Percentiles rank a stretch among this genome's conserved stretches.
phyloP scores from a whole-genome alignment of 2,113 vertebrate genomes.

The Trochalopteron elliotii region DNA sequence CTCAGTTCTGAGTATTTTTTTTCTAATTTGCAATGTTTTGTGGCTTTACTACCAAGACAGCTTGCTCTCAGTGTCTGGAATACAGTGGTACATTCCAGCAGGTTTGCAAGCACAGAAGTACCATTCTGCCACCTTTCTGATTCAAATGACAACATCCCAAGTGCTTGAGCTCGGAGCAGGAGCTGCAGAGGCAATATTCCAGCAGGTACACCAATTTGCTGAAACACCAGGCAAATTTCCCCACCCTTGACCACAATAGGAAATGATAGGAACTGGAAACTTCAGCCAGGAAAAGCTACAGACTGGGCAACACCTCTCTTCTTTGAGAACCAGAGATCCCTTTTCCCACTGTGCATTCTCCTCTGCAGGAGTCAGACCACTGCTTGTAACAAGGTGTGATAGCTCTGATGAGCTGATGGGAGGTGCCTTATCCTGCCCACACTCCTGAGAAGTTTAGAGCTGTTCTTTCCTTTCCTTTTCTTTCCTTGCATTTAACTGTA shows the following conservation, averaged over 20 bases:
- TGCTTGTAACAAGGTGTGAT: background rate
- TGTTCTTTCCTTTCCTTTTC: background rate
- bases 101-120: background rate
- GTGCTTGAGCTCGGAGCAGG: background rate
- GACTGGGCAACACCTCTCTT: background rate
- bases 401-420: background rate
- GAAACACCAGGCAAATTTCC: background rate
- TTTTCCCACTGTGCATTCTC: background rate
- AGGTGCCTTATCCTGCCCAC: background rate
- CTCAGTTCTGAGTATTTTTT: background rate
- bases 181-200: background rate
- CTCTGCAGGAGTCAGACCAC: background rate
- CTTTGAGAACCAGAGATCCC: background rate
- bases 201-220: conserved; percentile 4
- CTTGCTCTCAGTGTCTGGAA: background rate
- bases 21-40: background rate
- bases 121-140: conserved; percentile 30
- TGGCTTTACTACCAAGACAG: background rate
- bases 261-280: background rate
- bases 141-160: background rate
- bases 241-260: background rate
- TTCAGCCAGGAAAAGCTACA: background rate
- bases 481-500: background rate
- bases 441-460: background rate
- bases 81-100: background rate